Evolutionary conservation across 2,113 vertebrate species (phyloP).

Genomic region (Anolis sagrei): DNA sequence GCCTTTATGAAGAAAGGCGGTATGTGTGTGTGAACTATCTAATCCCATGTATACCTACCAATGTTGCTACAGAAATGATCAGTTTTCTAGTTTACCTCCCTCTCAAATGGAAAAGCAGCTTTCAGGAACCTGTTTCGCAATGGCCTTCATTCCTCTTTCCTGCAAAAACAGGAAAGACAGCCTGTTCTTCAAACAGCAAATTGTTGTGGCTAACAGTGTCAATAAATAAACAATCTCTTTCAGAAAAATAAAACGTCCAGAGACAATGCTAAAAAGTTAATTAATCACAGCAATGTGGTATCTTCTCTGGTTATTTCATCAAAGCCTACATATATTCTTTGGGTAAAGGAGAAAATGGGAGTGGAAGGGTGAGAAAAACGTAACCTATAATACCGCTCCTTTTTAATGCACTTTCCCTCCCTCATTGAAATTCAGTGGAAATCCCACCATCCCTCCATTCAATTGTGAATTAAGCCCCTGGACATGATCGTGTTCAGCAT

Average conservation of each 20-base stretch:
- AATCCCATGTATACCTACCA: neutral
- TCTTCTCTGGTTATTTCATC: neutral
- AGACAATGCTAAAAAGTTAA: neutral
- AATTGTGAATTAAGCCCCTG: constrained; percentile 58
- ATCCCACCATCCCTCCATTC: constrained; percentile 52
- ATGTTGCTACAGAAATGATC: neutral
- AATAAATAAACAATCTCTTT: neutral
- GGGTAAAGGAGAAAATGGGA: rapidly evolving
- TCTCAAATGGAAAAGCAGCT: constrained; percentile 19
- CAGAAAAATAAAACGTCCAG: neutral
- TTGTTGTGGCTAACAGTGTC: neutral
- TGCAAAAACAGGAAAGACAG: neutral
- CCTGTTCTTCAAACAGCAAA: neutral
- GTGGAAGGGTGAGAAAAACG: neutral
- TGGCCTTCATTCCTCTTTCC: constrained; percentile 37
- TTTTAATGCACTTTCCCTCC: constrained; percentile 10
- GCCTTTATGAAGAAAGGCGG: neutral
- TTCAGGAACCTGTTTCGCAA: neutral
- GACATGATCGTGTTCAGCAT: constrained; percentile 61
- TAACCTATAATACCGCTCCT: constrained; percentile 20
- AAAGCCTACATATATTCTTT: constrained; percentile 10
- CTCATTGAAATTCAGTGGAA: constrained; percentile 68
- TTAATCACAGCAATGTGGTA: constrained; percentile 27
- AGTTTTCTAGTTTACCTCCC: neutral
- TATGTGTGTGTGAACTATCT: no score